Conservation (phyloP, 2,113 vertebrate genomes). For the Psammodynastes pulverulentus region DNA sequence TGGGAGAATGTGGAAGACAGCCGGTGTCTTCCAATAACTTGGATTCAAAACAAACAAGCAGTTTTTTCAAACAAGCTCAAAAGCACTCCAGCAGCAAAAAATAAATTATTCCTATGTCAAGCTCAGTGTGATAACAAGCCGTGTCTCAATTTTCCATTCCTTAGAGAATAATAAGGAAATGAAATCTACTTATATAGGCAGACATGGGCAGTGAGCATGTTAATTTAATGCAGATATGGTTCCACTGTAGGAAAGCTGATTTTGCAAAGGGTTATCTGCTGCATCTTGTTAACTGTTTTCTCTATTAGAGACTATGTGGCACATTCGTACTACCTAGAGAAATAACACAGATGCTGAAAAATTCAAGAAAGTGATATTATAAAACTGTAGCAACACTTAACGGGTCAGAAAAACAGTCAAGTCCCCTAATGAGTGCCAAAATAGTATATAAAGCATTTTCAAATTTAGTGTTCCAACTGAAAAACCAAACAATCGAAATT, state of each 20-base stretch:
- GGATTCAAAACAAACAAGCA: neutral
- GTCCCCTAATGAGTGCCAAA: neutral
- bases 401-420: neutral
- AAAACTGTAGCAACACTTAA: neutral
- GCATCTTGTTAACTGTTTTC: slow-evolving; percentile 6
- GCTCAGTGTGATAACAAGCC: neutral
- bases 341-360: neutral
- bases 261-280: slow-evolving; percentile 12
- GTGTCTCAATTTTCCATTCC: neutral
- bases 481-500: neutral
- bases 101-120: neutral
- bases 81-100: neutral
- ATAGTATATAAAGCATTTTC: neutral
- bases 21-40: neutral
- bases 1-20: neutral
- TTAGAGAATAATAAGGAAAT: neutral
- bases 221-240: neutral
- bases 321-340: neutral
- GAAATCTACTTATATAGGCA: neutral
- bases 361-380: neutral
- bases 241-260: neutral
- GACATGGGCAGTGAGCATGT: neutral
- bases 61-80: neutral
- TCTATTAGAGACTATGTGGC: neutral
- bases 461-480: neutral